Percentiles rank a stretch among this genome's conserved stretches.
These are phyloP conservation scores for Auanema sp. DNA, from an alignment of 2,888 invertebrate genomes.

Conservation along the genomic window DNA sequence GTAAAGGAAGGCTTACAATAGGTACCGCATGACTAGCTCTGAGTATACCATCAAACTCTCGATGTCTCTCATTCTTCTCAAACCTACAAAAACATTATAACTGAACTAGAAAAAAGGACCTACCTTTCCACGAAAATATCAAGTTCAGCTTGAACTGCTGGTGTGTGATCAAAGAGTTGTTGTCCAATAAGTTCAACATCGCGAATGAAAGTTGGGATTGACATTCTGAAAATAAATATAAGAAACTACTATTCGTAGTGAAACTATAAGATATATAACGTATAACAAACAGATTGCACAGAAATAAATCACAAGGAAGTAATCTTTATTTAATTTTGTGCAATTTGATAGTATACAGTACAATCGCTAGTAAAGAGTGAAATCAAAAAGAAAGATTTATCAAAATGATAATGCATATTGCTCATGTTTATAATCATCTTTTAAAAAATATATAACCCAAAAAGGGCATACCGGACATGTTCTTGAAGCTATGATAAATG, in stretches of 20 bases:
- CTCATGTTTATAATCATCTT: too few species aligned
- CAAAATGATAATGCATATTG: too few species aligned
- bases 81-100: conserved; percentile 19
- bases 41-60: conserved; percentile 48
- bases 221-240: conserved; percentile 18
- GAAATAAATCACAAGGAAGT: too few species aligned
- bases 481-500: too few species aligned
- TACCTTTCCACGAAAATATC: conserved; percentile 35
- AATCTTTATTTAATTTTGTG: too few species aligned
- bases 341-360: too few species aligned
- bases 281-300: not conserved
- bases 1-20: not conserved
- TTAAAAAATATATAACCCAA: too few species aligned
- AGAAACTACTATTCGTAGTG: too few species aligned
- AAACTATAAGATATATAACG: too few species aligned
- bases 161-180: conserved; percentile 43
- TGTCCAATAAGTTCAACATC: conserved; percentile 35
- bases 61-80: conserved; percentile 43
- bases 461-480: too few species aligned
- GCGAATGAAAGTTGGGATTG: conserved; percentile 30
- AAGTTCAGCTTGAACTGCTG: conserved; percentile 32
- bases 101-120: not conserved
- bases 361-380: too few species aligned
- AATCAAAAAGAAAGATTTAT: too few species aligned
- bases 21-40: conserved; percentile 42